Conservation (phyloP, 2,797 vertebrate species). For the Xenentodon cancila region DNA sequence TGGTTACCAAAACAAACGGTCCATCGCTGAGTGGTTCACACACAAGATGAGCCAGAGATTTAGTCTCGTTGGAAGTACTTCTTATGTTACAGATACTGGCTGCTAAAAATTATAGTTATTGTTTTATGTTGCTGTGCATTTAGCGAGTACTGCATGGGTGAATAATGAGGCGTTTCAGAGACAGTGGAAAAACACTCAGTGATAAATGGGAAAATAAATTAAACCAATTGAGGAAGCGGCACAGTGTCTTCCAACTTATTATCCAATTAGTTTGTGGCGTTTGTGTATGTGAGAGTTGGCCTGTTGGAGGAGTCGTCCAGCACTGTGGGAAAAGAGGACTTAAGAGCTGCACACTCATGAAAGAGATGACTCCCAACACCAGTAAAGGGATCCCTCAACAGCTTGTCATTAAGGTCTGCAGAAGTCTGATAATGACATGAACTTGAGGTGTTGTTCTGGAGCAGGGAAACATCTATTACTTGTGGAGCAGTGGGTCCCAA, state of each 20-base stretch:
- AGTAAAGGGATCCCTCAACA: no score
- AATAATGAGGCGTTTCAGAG: slow-evolving; percentile 60
- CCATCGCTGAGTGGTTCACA: neutral
- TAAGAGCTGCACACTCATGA: no score
- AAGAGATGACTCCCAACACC: no score
- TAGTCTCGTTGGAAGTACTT: slow-evolving; percentile 13
- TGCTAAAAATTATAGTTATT: slow-evolving; percentile 39
- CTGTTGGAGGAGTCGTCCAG: slow-evolving; percentile 5
- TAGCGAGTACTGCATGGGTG: slow-evolving; percentile 47
- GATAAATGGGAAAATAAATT: slow-evolving; percentile 68
- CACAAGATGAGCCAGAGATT: neutral
- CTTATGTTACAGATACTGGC: slow-evolving; percentile 37
- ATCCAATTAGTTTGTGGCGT: slow-evolving; percentile 52
- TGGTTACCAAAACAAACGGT: slow-evolving; percentile 28
- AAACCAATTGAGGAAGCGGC: slow-evolving; percentile 49
- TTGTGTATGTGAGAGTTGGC: slow-evolving; percentile 4
- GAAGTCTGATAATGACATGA: no score
- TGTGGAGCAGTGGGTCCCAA: no score
- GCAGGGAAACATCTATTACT: no score
- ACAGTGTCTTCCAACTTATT: slow-evolving; percentile 52
- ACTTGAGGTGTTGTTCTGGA: no score
- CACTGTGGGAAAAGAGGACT: no score
- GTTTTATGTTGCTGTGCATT: slow-evolving; percentile 32
- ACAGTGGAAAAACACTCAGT: slow-evolving; percentile 45
- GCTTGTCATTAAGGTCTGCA: no score